phyloP scores from a whole-genome alignment of 2,113 vertebrate species.

The Variabilichromis moorii region DNA sequence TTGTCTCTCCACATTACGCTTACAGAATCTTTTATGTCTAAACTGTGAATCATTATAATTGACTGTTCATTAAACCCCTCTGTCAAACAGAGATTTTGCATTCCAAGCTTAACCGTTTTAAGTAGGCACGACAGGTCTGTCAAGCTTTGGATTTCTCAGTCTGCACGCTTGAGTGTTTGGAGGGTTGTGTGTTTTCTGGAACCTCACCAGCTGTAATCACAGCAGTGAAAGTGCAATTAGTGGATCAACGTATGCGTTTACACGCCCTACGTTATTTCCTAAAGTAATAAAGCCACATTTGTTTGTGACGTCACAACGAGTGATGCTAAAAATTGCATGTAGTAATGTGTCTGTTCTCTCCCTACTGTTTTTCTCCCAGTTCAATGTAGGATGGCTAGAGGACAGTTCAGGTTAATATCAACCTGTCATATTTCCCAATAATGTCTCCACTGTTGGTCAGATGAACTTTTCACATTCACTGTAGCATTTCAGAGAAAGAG shows the following conservation, averaged over 20 bases:
- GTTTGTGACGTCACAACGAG: not conserved
- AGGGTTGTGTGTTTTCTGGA: not conserved
- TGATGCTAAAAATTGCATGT: not conserved
- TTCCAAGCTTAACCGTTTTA: not conserved
- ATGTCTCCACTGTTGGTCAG: not conserved
- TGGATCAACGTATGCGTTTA: not conserved
- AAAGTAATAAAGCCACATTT: not conserved
- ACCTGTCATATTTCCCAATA: not conserved
- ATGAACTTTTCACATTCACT: not conserved
- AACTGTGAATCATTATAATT: not conserved
- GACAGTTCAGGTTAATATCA: not conserved
- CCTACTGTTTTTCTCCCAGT: not conserved
- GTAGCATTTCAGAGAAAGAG: not conserved
- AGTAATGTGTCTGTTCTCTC: not conserved
- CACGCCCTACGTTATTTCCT: not conserved
- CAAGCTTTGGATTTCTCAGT: not conserved
- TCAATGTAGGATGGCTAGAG: not conserved
- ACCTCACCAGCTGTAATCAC: not conserved
- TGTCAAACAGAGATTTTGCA: not conserved
- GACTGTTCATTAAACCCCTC: not conserved
- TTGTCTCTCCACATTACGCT: not conserved
- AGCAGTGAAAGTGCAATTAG: not conserved
- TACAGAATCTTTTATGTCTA: not conserved
- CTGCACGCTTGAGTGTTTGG: not conserved
- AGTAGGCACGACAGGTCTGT: not conserved